Percentiles rank a stretch among this genome's conserved stretches.
Evolutionary conservation across 35 echinoderm and acorn worm genomes (phyloP).

Genomic region (Apostichopus parvimensis): DNA sequence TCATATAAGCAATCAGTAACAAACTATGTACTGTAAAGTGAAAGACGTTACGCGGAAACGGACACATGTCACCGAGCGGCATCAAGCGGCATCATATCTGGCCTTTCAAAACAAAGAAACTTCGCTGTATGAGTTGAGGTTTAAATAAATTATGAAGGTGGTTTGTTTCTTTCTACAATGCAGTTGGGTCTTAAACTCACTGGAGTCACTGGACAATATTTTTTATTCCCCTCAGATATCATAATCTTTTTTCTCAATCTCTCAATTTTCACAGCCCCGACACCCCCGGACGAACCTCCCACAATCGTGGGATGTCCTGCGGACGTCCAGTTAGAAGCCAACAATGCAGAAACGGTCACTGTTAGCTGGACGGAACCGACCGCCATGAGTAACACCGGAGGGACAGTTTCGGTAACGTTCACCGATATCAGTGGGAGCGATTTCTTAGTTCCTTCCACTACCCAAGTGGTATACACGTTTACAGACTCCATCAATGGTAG

Average conservation of each 20-base stretch:
- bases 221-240: too few relatives aligned
- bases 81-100: too few relatives aligned
- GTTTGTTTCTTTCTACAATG: too few relatives aligned
- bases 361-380: constrained; percentile 36
- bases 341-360: constrained; percentile 14
- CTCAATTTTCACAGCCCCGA: neutral
- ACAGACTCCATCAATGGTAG: neutral
- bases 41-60: too few relatives aligned
- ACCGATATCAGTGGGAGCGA: neutral
- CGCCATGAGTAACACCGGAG: constrained; percentile 25
- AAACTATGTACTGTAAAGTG: too few relatives aligned
- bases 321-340: neutral
- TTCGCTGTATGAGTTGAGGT: too few relatives aligned
- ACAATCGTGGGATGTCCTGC: constrained; percentile 44
- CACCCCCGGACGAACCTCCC: neutral
- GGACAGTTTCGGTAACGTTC: constrained; percentile 3
- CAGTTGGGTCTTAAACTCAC: too few relatives aligned
- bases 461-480: constrained; percentile 14
- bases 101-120: too few relatives aligned
- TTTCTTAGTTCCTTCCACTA: constrained; percentile 14
- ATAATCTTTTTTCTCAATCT: neutral
- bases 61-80: too few relatives aligned
- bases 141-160: too few relatives aligned
- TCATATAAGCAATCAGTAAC: too few relatives aligned
- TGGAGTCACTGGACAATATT: too few relatives aligned